Base-by-base conservation (phyloP, 2,113 vertebrate genomes). In the Silurus asotus region DNA sequence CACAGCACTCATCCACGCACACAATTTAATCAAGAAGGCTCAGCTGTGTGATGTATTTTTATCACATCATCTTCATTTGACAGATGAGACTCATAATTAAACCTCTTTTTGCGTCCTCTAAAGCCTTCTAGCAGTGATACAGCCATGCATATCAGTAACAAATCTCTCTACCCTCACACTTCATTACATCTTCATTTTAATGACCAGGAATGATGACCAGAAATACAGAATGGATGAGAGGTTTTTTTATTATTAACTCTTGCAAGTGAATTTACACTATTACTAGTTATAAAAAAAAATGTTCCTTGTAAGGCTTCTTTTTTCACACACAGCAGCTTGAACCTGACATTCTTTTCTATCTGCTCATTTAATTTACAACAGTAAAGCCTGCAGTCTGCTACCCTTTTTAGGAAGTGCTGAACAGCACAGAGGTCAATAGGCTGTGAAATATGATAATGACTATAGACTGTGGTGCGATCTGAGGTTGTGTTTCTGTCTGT, bases 381-480 rank as follows among this genome's bases (percentile, higher is more conserved):
- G 77, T 80, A 56, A 61, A 15, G 49, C 62, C 67, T 83, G 64
- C 51, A 61, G 53, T 58, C 55, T 72, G 20, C 10, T 72, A 17
- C 64, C n/a, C 82, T 84, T 86, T 69, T 45, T 56, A 61, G 77
- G 56, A 80, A 80, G 77, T 80, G 77, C 56, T 58, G 65, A 75
- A 72, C 70, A 88, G 84, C 64, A 78, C 28, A 79, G 85, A 87
- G 87, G 75, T 85, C 75, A 79, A 79, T 79, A 79, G 75, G 58
- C 84, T 86, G 86, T 85, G 81, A 90, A 90, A 92, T 85, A 75
- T 86, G 84, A 88, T 53, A 67, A 88, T 88, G 65, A 74, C 59
- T 75, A 53, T 37, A 67, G 78, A 76, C 28, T 25, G 82, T 82
- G 76, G 49, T 69, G 74, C 25, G 58, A 53, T 80, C 80, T 87